phyloP scores from a whole-genome alignment of 2,113 vertebrate genomes.

The western clawed frog (Xenopus tropicalis) region UCB_Xtro_10.0 CM004447.2:151872001-151872500 shows the following conservation, averaged over 20 bases:
- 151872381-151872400: background rate
- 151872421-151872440: constrained; percentile 4
- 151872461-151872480: background rate
- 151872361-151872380: background rate
- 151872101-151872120: too few relatives aligned
- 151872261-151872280: background rate
- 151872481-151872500: constrained; percentile 9
- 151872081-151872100: too few relatives aligned
- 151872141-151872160: too few relatives aligned
- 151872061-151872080: too few relatives aligned
- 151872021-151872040: too few relatives aligned
- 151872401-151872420: background rate
- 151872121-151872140: too few relatives aligned
- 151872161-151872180: too few relatives aligned
- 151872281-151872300: background rate
- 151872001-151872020: too few relatives aligned
- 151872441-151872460: background rate
- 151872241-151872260: background rate
- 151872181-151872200: too few relatives aligned
- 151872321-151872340: background rate
- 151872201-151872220: too few relatives aligned
- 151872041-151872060: too few relatives aligned
- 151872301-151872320: background rate
- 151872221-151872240: too few relatives aligned
- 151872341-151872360: background rate